These are phyloP conservation scores for Enteromius radiatus DNA, from an alignment of 2,797 vertebrate species.

Conservation along the genomic window DNA sequence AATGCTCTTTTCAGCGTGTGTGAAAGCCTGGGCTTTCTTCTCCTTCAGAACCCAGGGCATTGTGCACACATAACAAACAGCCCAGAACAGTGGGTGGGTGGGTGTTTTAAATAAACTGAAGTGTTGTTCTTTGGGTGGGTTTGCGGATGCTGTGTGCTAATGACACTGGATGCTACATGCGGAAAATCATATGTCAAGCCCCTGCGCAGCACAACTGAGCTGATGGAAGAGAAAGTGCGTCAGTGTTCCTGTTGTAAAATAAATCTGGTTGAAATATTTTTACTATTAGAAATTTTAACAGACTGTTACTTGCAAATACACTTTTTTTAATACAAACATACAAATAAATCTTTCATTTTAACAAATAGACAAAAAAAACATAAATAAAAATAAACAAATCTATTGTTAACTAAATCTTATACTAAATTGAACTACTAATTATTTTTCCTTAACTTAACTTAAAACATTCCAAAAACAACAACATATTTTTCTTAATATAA, in stretches of 20 bases:
- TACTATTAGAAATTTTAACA: too few species aligned
- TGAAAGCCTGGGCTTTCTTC: constrained; percentile 57
- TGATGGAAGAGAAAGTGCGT: background rate
- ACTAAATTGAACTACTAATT: background rate
- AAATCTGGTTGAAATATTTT: too few species aligned
- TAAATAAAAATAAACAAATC: too few species aligned
- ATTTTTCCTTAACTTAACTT: background rate
- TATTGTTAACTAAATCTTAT: background rate
- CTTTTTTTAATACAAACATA: too few species aligned
- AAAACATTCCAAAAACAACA: background rate
- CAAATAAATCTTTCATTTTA: too few species aligned
- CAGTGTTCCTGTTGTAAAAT: background rate
- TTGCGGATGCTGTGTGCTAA: constrained; percentile 60
- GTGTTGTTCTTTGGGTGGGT: constrained; percentile 68
- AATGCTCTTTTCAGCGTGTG: constrained; percentile 64
- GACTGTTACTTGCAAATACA: too few species aligned
- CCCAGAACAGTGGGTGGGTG: constrained; percentile 46
- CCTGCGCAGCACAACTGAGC: constrained; percentile 38
- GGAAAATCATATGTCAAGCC: constrained; percentile 58
- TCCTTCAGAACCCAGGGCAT: constrained; percentile 63
- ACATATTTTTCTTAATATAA: background rate
- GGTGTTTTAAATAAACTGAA: constrained; percentile 63
- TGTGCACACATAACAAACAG: constrained; percentile 67
- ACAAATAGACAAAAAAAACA: too few species aligned
- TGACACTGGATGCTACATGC: constrained; percentile 53